Evolutionary conservation across 2,888 invertebrate genomes (phyloP).

Genomic region (Ennomos quercinarius): DNA sequence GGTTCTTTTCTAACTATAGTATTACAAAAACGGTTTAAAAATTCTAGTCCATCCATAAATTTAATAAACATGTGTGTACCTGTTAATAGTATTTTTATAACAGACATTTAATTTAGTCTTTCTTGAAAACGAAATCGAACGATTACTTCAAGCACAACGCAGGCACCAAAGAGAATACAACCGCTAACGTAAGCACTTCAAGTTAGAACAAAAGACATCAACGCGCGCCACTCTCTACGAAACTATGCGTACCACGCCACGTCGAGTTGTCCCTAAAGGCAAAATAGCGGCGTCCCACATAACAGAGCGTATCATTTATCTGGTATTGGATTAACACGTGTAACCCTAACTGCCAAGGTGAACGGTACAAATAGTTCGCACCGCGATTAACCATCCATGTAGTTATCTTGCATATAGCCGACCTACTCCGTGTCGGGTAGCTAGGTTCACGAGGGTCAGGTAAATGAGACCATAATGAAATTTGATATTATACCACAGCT

Average conservation of each 20-base stretch:
- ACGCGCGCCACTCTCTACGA: slow-evolving; percentile 22
- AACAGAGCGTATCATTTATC: slow-evolving; percentile 64
- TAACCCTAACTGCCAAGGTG: slow-evolving; percentile 69
- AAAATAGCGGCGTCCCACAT: slow-evolving; percentile 57
- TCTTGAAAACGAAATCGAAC: too few species aligned
- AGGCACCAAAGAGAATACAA: too few species aligned
- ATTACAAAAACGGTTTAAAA: too few species aligned
- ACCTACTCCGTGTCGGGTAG: slow-evolving; percentile 70
- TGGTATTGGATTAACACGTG: slow-evolving; percentile 68
- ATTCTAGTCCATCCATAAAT: too few species aligned
- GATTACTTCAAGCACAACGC: too few species aligned
- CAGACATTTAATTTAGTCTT: too few species aligned
- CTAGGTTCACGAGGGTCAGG: slow-evolving; percentile 44
- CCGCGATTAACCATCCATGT: slow-evolving; percentile 60
- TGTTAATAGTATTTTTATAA: too few species aligned
- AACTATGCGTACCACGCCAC: slow-evolving; percentile 34
- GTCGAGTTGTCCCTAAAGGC: slow-evolving; percentile 50
- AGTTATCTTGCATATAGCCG: slow-evolving; percentile 47
- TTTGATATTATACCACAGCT: slow-evolving; percentile 40
- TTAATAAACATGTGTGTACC: too few species aligned
- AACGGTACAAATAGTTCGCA: slow-evolving; percentile 77
- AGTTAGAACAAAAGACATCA: slow-evolving; percentile 16
- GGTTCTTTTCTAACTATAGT: too few species aligned
- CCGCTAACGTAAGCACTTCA: too few species aligned
- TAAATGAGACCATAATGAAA: slow-evolving; percentile 47